These are phyloP conservation scores for Bos javanicus DNA, from an alignment of 2,113 vertebrate species.

Conservation along the genomic window DNA sequence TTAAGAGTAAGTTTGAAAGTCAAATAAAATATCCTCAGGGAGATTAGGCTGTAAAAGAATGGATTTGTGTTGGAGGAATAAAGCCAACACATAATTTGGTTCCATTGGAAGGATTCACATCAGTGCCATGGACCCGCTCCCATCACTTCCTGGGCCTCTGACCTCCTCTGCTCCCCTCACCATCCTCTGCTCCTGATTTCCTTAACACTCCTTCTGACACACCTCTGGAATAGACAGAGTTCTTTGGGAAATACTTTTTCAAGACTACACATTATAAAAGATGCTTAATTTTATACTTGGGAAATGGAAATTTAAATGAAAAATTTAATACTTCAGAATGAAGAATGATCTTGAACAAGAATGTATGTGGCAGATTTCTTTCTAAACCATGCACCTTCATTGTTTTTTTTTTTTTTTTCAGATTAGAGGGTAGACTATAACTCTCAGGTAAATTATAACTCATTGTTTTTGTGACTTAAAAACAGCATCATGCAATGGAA, in stretches of 20 bases:
- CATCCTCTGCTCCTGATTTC: not conserved
- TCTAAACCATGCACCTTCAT: not conserved
- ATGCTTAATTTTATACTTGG: not conserved
- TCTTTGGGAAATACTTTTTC: not conserved
- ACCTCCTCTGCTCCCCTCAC: not conserved
- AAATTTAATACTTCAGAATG: not conserved
- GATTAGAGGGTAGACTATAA: not conserved
- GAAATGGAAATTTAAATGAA: not conserved
- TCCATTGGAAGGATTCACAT: not conserved
- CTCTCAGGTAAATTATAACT: not conserved
- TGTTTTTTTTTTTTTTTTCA: not conserved
- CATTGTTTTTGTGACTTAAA: not conserved
- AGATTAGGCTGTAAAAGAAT: not conserved
- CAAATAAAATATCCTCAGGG: not conserved
- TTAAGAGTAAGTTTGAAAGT: not conserved
- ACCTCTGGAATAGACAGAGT: not conserved
- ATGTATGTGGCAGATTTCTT: not conserved
- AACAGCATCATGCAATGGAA: not conserved
- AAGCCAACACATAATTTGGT: too few relatives aligned
- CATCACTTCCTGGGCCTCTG: not conserved
- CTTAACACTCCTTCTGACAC: not conserved
- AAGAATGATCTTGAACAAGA: not conserved
- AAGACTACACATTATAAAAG: not conserved
- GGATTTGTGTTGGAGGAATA: not conserved
- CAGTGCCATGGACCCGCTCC: not conserved